phyloP scores from a whole-genome alignment of 2,888 invertebrate genomes.

The Boloria selene region DNA sequence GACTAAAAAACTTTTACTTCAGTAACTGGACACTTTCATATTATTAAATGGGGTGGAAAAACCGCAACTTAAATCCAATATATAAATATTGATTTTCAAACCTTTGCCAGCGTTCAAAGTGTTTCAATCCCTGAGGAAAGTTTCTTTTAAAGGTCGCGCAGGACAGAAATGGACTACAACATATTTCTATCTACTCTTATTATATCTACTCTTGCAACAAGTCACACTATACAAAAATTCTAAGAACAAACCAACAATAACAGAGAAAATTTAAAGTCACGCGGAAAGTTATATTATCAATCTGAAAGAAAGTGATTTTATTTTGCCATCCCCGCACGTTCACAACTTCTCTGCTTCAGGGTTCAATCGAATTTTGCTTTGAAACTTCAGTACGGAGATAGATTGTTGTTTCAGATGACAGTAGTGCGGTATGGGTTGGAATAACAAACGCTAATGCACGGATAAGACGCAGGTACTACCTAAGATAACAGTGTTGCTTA shows the following conservation, averaged over 20 bases:
- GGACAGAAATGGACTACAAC: too few species aligned
- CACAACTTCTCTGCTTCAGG: slow-evolving; percentile 28
- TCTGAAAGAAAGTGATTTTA: slow-evolving; percentile 31
- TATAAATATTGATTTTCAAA: too few species aligned
- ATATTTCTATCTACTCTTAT: not conserved
- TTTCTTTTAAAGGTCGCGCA: too few species aligned
- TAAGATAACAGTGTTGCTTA: slow-evolving; percentile 28
- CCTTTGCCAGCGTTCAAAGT: too few species aligned
- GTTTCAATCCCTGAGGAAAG: too few species aligned
- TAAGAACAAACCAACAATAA: slow-evolving; percentile 25
- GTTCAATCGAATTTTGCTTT: slow-evolving; percentile 36
- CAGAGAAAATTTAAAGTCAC: slow-evolving; percentile 35
- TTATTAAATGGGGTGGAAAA: too few species aligned
- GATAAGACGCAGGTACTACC: slow-evolving; percentile 30
- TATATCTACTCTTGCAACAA: not conserved
- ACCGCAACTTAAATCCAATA: too few species aligned
- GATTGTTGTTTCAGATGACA: slow-evolving; percentile 38
- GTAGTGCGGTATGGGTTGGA: slow-evolving; percentile 24
- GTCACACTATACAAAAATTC: not conserved
- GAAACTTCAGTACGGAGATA: slow-evolving; percentile 23
- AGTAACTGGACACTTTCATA: too few species aligned
- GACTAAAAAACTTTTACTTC: too few species aligned
- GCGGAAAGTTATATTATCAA: slow-evolving; percentile 35
- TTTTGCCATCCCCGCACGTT: slow-evolving; percentile 24
- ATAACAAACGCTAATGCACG: slow-evolving; percentile 35